These are phyloP conservation scores for Catocala sponsa DNA, from an alignment of 2,888 invertebrate genomes.

Conservation along the genomic window DNA sequence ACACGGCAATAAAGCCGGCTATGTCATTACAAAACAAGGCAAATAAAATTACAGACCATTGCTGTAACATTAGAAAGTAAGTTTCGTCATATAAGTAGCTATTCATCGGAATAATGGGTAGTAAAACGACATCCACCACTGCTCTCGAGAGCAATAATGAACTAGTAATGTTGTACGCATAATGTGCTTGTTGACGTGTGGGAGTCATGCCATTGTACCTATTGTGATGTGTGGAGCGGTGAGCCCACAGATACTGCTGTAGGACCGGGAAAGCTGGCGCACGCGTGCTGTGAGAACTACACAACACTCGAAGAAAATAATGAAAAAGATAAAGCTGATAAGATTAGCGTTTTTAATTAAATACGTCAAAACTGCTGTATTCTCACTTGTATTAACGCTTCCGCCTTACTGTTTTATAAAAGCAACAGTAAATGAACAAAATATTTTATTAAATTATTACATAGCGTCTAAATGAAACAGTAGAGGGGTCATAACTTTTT, in stretches of 20 bases:
- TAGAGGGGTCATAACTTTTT: background rate
- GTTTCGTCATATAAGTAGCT: slow-evolving; percentile 74
- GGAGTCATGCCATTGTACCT: slow-evolving; percentile 70
- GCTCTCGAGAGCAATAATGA: slow-evolving; percentile 67
- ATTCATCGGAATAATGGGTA: slow-evolving; percentile 74
- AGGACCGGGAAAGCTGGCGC: slow-evolving; percentile 40
- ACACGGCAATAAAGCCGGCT: slow-evolving; percentile 54
- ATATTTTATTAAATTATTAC: background rate
- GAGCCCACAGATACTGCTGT: slow-evolving; percentile 50
- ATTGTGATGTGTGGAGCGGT: slow-evolving; percentile 55
- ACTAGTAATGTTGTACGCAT: slow-evolving; percentile 65
- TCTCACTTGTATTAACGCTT: slow-evolving; percentile 24
- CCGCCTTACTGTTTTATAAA: slow-evolving; percentile 21
- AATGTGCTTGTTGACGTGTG: slow-evolving; percentile 69
- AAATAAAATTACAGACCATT: slow-evolving; percentile 70
- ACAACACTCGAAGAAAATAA: slow-evolving; percentile 31
- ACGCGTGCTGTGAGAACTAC: slow-evolving; percentile 37
- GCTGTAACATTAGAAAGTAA: slow-evolving; percentile 78
- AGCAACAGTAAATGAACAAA: slow-evolving; percentile 22
- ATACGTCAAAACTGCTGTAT: slow-evolving; percentile 30
- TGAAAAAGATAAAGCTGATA: slow-evolving; percentile 46
- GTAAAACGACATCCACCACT: slow-evolving; percentile 52
- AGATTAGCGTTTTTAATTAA: slow-evolving; percentile 45
- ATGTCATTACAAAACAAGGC: slow-evolving; percentile 61
- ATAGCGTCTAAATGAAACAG: background rate